These are phyloP conservation scores for Phodopus roborovskii DNA, from an alignment of 2,113 vertebrate species.

Conservation along the genomic window DNA sequence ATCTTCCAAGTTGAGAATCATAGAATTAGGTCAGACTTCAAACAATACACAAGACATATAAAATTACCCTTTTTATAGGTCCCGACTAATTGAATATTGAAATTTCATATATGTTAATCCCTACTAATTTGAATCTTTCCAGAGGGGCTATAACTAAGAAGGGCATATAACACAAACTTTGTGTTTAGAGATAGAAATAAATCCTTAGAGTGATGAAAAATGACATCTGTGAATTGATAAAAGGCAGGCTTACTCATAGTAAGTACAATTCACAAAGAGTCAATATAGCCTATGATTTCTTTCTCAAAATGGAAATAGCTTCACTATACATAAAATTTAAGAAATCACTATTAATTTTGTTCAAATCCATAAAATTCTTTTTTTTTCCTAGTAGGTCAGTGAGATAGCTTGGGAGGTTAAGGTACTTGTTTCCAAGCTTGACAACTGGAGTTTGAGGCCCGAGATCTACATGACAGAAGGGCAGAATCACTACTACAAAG, in stretches of 20 bases:
- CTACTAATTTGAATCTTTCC: slow-evolving; percentile 20
- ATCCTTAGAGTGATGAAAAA: slow-evolving; percentile 37
- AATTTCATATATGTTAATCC: slow-evolving; percentile 2
- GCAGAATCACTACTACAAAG: neutral
- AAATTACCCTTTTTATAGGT: neutral
- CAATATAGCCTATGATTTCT: neutral
- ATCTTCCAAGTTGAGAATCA: neutral
- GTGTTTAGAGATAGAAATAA: slow-evolving; percentile 28
- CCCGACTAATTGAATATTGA: neutral
- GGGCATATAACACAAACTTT: slow-evolving; percentile 10
- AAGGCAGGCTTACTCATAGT: slow-evolving; percentile 16
- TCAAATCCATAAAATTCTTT: neutral
- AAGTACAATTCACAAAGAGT: neutral
- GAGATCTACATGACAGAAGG: too few species aligned
- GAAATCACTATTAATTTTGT: slow-evolving; percentile 4
- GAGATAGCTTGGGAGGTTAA: neutral
- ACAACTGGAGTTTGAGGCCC: too few species aligned
- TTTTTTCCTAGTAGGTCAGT: neutral
- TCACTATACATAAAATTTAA: slow-evolving; percentile 21
- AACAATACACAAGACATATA: neutral
- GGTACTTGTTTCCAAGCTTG: neutral
- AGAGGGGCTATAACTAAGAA: neutral
- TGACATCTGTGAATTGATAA: neutral
- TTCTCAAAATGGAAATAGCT: slow-evolving; percentile 47
- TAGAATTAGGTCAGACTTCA: slow-evolving; percentile 32